phyloP scores from a whole-genome alignment of 1,140 invertebrate species.

The Caenorhabditis latens region DNA sequence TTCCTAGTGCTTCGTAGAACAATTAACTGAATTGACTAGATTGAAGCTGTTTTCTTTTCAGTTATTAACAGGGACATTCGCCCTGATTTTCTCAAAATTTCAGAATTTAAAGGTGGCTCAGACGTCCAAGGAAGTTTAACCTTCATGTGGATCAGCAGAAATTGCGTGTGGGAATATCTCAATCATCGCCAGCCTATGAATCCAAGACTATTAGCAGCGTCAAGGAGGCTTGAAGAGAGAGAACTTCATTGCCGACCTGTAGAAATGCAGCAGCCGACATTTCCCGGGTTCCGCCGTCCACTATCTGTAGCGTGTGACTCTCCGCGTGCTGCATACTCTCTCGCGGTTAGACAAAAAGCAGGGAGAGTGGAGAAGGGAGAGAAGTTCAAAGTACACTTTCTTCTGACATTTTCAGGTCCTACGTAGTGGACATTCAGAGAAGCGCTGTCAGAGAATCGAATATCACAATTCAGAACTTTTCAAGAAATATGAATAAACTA shows the following conservation, averaged over 20 bases:
- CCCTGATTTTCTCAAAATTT: not conserved
- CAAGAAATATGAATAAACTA: too few relatives aligned
- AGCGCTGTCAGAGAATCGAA: too few relatives aligned
- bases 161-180: constrained; percentile 49
- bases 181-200: constrained; percentile 46
- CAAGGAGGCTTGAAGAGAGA: constrained; percentile 24
- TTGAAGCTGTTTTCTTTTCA: not conserved
- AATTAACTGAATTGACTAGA: too few relatives aligned
- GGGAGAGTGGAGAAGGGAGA: too few relatives aligned
- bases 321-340: constrained; percentile 20
- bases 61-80: not conserved
- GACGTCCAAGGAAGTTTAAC: constrained; percentile 54
- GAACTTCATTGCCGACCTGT: not conserved
- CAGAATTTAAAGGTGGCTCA: constrained; percentile 26
- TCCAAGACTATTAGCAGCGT: constrained; percentile 5
- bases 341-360: not conserved
- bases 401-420: too few relatives aligned
- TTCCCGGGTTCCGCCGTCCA: not conserved
- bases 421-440: too few relatives aligned
- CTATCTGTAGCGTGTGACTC: constrained; percentile 26
- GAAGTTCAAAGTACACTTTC: too few relatives aligned
- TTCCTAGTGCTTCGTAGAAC: too few relatives aligned
- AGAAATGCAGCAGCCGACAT: not conserved
- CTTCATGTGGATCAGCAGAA: constrained; percentile 50
- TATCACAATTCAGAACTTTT: too few relatives aligned